Evolutionary conservation across 2,888 invertebrate species (phyloP).

Genomic region (Lycophotia porphyrea): DNA sequence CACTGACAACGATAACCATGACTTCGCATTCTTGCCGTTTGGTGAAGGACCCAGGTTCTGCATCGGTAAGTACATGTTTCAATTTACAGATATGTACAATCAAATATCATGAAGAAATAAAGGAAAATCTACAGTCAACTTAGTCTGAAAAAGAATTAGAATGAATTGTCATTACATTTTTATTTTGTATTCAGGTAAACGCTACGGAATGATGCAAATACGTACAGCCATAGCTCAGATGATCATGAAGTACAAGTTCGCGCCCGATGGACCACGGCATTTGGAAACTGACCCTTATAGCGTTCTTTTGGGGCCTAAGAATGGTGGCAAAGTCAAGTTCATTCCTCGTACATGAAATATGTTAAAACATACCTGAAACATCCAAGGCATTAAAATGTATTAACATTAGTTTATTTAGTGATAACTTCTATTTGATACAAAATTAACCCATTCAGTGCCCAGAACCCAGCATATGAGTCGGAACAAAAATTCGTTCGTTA

Average conservation of each 20-base stretch:
- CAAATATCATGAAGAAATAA: background rate
- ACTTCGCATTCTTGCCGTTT: slow-evolving; percentile 80
- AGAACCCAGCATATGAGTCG: too few relatives aligned
- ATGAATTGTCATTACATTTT: background rate
- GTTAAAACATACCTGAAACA: too few relatives aligned
- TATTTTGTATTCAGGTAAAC: slow-evolving; percentile 75
- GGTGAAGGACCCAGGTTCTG: slow-evolving; percentile 83
- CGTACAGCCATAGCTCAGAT: slow-evolving; percentile 81
- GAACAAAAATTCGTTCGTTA: too few relatives aligned
- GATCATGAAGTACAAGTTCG: slow-evolving; percentile 74
- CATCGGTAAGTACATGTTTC: slow-evolving; percentile 66
- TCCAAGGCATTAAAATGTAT: background rate
- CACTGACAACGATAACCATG: slow-evolving; percentile 76
- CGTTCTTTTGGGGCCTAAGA: slow-evolving; percentile 73
- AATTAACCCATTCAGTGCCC: too few relatives aligned
- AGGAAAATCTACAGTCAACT: background rate
- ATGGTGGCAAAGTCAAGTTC: slow-evolving; percentile 77
- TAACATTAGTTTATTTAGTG: background rate
- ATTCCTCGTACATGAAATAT: slow-evolving; percentile 65
- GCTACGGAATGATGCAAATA: slow-evolving; percentile 83
- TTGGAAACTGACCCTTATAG: slow-evolving; percentile 75
- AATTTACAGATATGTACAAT: too few relatives aligned
- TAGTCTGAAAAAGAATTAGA: background rate
- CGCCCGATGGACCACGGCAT: slow-evolving; percentile 69
- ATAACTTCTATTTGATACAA: background rate